phyloP scores from a whole-genome alignment of 2,113 vertebrate species.

The Vidua chalybeata region DNA sequence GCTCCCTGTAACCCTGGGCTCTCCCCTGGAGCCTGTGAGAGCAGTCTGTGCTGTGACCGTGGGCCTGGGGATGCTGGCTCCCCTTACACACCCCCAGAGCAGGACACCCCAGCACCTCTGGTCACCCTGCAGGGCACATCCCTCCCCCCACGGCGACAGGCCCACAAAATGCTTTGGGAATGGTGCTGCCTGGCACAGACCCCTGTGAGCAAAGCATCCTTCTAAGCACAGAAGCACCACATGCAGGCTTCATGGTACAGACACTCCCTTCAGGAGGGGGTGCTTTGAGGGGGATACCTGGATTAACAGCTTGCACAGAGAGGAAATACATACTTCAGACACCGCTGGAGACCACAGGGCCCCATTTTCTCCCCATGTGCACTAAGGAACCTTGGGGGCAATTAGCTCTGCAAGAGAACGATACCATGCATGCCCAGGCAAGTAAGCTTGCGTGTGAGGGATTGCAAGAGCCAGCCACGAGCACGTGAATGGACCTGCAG shows the following conservation, averaged over 20 bases:
- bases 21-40: accelerated
- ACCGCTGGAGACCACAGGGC: background rate
- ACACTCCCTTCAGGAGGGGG: background rate
- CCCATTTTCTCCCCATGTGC: accelerated
- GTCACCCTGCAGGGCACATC: background rate
- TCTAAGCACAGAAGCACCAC: background rate
- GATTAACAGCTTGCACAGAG: background rate
- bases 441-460: background rate
- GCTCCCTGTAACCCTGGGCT: background rate
- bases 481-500: background rate
- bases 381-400: accelerated
- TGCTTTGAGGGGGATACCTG: background rate
- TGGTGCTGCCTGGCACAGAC: accelerated
- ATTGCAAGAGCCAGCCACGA: accelerated
- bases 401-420: background rate
- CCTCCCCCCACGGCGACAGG: background rate
- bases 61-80: background rate
- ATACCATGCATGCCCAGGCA: background rate
- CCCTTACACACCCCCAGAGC: background rate
- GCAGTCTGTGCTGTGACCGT: accelerated
- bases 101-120: background rate
- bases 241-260: accelerated
- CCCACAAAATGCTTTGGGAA: background rate
- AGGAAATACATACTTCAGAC: background rate
- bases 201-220: accelerated